phyloP scores from a whole-genome alignment of 2,113 vertebrate species.

The Motacilla alba region DNA sequence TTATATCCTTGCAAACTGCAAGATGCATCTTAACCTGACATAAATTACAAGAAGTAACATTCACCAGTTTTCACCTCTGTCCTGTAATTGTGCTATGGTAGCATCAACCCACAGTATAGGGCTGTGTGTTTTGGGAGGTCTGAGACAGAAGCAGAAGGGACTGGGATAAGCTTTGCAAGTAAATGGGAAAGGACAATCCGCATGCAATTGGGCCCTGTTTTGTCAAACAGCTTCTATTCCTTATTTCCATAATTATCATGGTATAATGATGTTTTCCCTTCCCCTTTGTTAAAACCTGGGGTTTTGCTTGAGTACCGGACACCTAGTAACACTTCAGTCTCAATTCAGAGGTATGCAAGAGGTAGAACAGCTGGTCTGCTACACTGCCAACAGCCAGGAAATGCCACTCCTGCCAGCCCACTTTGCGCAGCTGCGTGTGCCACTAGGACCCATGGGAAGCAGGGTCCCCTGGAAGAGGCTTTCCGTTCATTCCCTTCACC shows the following conservation, averaged over 20 bases:
- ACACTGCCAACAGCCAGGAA: neutral
- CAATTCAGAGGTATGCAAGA: neutral
- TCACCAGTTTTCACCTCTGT: neutral
- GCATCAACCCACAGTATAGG: neutral
- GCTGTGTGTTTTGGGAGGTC: neutral
- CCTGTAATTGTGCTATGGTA: neutral
- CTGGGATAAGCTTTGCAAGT: neutral
- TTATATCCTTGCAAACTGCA: neutral
- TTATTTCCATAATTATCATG: neutral
- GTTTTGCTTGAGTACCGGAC: accelerated
- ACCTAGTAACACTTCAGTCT: neutral
- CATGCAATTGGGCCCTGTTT: neutral
- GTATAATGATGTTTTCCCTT: neutral
- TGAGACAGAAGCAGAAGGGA: neutral
- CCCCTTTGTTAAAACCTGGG: neutral
- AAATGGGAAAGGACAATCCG: neutral
- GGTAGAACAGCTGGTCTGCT: neutral
- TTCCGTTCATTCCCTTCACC: neutral
- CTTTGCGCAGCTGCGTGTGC: accelerated
- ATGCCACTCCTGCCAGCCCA: neutral
- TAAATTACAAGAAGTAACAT: neutral
- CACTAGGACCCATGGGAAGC: neutral
- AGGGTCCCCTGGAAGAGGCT: neutral
- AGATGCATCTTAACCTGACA: neutral
- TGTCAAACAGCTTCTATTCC: neutral